Base-by-base conservation (phyloP, 2,113 vertebrate species). In the Peromyscus californicus region DNA sequence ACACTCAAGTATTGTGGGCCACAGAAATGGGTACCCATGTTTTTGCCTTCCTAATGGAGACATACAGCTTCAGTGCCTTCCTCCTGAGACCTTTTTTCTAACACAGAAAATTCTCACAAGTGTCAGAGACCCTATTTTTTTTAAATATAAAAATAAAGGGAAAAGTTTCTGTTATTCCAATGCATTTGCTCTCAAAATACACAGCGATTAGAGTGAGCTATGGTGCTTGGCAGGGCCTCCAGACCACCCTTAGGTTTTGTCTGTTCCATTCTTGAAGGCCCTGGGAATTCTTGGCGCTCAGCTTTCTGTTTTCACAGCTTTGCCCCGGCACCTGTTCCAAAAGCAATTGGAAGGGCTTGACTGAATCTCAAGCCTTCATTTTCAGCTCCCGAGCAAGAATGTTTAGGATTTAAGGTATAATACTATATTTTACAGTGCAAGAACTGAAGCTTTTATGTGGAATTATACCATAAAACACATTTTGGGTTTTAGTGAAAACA, bases 291-390 rank as follows among this genome's bases (percentile, higher is more conserved):
- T 84, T 93, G 94, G 89, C 70, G 31, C 89, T 96, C 89, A 57
- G 78, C 93, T 94, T 95, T 98, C 97, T 97, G 94, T 98, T 98
- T 98, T 95, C 96, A 96, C 97, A 98, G 97, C 96, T 98, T 98
- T 86, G 78, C 92, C 89, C 57, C 69, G 63, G 91, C 97, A 98
- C 97, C 98, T 98, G 97, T 98, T 98, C 97, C 98, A 98, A 98
- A 97, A 98, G 95, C 94, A 95, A 97, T 97, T 96, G 98, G 61
- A 97, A 94, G 67, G 95, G 84, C 96, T 96, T 95, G 86, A 95
- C 98, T 94, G 84, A 82, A 94, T 96, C 82, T 88, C 12, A 74
- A 92, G 65, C 90, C 96, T 96, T 97, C 95, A 97, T 97, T 97
- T 98, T 96, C 94, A 97, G 97, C 96, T 97, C 94, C 76, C 90